Percentiles rank a stretch among this genome's conserved stretches.
These are phyloP conservation scores for Amblyjoppa proteus DNA, from an alignment of 2,888 invertebrate species.

Conservation along the genomic window DNA sequence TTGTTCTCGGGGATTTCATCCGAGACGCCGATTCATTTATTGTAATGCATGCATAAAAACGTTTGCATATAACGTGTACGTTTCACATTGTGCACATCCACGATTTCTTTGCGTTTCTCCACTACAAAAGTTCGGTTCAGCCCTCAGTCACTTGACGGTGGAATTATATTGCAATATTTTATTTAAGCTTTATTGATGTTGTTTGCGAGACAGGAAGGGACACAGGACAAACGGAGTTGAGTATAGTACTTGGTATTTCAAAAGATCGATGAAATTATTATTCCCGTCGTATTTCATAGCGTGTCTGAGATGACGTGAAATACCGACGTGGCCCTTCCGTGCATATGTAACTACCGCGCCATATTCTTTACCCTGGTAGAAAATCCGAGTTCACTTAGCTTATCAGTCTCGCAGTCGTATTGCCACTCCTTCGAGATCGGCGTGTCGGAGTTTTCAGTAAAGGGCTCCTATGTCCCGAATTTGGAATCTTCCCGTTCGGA, in stretches of 20 bases:
- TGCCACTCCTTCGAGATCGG: no score
- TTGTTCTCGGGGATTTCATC: constrained; percentile 35
- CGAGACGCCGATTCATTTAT: constrained; percentile 33
- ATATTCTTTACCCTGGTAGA: neutral
- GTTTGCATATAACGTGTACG: neutral
- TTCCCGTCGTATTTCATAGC: neutral
- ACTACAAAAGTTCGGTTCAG: neutral
- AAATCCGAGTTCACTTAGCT: no score
- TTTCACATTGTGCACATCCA: neutral
- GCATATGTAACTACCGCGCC: neutral
- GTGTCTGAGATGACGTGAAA: neutral
- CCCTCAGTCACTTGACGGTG: neutral
- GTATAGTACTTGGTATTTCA: neutral
- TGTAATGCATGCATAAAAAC: neutral
- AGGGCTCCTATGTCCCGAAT: no score
- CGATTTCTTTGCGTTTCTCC: neutral
- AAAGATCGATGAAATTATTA: constrained; percentile 1
- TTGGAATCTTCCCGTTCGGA: no score
- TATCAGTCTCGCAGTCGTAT: no score
- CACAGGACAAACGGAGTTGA: neutral
- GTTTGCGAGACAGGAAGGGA: neutral
- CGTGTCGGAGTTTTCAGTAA: no score
- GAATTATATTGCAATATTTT: neutral
- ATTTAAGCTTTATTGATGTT: constrained; percentile 12
- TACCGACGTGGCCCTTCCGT: neutral